Evolutionary conservation across 2,888 invertebrate genomes (phyloP), one percentile per base, ranked within the genome.

Genomic region (Troides helena): DNA sequence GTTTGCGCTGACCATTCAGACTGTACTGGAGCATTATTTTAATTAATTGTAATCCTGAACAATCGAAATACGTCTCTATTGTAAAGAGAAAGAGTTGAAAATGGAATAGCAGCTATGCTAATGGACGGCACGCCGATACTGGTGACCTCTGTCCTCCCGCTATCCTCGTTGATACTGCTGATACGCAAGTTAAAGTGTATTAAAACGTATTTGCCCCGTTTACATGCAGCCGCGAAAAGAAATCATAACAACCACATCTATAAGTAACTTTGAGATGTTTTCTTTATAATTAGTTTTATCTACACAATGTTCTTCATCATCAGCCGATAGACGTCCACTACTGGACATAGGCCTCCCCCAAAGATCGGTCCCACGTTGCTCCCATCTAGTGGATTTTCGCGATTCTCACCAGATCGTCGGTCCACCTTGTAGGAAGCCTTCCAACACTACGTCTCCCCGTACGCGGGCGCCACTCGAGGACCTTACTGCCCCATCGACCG

Each of bases 71-170:
- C 46, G 46, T 30, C 65, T 57, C 36, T 69, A 69, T 58, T 23
- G 1, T 18, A 36, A 61, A 5, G 23, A 0, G 0, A 14, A 50
- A 65, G 36, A 62, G 62, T 69, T 58, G 36, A 65, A 18, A 65
- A 58, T 62, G 18, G 57, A 1, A 0, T 62, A 65, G 25, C 62
- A 36, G 43, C 18, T 23, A 36, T 46, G 56, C 25, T 65, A 69
- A 65, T 69, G 65, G 69, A 69, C 46, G n/a, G 30, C 56, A 8
- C 12, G 39, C 7, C 64, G 69, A 69, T 65, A 65, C 43, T 62
- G 65, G 65, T 69, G 69, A 69, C 65, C 65, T 69, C 50, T 77
- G 78, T 76, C 78, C 78, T 78, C 73, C 73, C 72, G 53, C 71
- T 72, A 72, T 71, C 67, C 70, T 70, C 65, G 71, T 72, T 72